Conservation (phyloP, 2,888 invertebrate species). For the Ptilodon capucinus region DNA sequence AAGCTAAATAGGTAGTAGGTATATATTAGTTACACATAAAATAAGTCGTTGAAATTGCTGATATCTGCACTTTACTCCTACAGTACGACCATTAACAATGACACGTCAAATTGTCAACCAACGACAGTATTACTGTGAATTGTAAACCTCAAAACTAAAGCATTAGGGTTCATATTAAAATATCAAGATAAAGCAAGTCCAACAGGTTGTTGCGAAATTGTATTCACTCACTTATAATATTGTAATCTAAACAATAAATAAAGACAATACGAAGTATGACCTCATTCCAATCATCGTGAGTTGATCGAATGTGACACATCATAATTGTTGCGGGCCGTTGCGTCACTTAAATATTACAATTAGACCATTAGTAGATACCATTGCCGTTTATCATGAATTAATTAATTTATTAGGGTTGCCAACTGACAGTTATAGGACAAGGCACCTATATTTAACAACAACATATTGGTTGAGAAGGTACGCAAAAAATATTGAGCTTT, state of each 20-base stretch:
- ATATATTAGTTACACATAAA: no score
- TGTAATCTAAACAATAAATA: conserved; percentile 52
- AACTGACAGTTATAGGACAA: not conserved
- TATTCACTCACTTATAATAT: conserved; percentile 10
- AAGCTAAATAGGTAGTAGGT: no score
- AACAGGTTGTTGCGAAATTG: not conserved
- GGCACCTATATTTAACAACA: no score
- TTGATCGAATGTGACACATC: conserved; percentile 54
- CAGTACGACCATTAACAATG: no score
- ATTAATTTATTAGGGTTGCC: conserved; percentile 7
- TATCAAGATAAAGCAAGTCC: not conserved
- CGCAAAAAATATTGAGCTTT: no score
- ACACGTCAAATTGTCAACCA: no score
- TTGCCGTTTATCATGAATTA: conserved; percentile 17
- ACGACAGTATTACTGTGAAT: no score
- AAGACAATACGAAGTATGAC: conserved; percentile 54
- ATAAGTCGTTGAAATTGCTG: no score
- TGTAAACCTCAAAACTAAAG: no score
- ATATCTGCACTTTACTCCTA: no score
- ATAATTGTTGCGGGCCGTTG: conserved; percentile 46
- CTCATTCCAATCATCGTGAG: conserved; percentile 52
- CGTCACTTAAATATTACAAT: conserved; percentile 37
- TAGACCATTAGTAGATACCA: conserved; percentile 12
- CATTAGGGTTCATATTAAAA: no score
- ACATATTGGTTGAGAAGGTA: no score